These are phyloP conservation scores for Rhyzopertha dominica DNA, from an alignment of 1,140 invertebrate species.

Conservation along the genomic window DNA sequence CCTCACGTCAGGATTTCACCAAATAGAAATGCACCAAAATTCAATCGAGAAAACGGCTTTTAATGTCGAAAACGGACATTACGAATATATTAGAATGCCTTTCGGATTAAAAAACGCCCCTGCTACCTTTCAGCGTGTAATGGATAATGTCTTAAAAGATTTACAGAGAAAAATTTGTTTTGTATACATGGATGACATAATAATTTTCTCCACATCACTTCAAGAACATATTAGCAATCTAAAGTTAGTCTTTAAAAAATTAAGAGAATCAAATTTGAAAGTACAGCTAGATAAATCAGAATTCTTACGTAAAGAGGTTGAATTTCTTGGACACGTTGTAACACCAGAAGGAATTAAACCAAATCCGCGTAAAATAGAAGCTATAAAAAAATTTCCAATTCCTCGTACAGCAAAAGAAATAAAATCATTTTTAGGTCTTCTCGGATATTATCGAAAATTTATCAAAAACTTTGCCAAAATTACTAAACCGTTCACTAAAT, in stretches of 20 bases:
- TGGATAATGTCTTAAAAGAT: constrained; percentile 6
- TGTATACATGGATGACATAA: constrained; percentile 47
- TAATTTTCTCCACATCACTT: constrained; percentile 37
- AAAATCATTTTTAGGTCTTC: constrained; percentile 9
- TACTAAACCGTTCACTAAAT: constrained; percentile 21
- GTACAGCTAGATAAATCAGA: constrained; percentile 22
- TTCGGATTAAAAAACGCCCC: constrained; percentile 15
- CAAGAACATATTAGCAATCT: constrained; percentile 41
- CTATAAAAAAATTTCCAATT: constrained; percentile 17
- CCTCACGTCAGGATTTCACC: constrained; percentile 5
- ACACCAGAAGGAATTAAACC: constrained; percentile 18
- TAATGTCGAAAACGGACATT: constrained; percentile 11
- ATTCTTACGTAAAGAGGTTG: constrained; percentile 17
- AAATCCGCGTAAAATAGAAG: constrained; percentile 20
- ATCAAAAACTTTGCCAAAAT: constrained; percentile 25
- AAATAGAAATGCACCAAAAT: constrained; percentile 5
- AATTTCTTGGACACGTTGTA: constrained; percentile 17
- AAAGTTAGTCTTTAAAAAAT: constrained; percentile 8
- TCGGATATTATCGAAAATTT: constrained; percentile 21
- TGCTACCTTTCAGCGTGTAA: constrained; percentile 13
- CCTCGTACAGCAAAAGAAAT: constrained; percentile 20
- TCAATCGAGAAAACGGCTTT: constrained; percentile 9
- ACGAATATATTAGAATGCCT: constrained; percentile 13
- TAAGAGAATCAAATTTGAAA: constrained; percentile 24
- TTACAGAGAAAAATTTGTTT: constrained; percentile 18